A percentile compares a stretch with the other conserved stretches of the same genome.
These are phyloP conservation scores for Hemibates koningsi DNA, from an alignment of 2,113 vertebrate genomes.

Conservation along the genomic window DNA sequence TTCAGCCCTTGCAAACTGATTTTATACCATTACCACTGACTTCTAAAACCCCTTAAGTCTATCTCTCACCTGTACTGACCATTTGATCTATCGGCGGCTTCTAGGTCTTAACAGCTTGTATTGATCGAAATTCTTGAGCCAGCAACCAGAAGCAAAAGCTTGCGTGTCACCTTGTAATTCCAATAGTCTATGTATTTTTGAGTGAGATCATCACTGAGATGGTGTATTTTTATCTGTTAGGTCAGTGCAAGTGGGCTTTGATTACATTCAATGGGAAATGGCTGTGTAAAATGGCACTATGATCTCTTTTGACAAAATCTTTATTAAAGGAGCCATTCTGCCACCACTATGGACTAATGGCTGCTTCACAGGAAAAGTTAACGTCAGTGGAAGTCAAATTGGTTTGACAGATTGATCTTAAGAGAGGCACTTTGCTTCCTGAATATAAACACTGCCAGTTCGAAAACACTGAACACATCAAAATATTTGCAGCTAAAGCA, in stretches of 20 bases:
- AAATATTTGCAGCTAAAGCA: background rate
- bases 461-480: background rate
- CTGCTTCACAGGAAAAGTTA: background rate
- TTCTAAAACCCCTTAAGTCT: constrained; percentile 56
- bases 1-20: constrained; percentile 64
- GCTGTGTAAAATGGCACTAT: constrained; percentile 24
- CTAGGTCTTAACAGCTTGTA: constrained; percentile 56
- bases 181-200: constrained; percentile 24
- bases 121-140: constrained; percentile 49
- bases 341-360: background rate
- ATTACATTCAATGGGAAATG: constrained; percentile 36
- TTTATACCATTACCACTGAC: constrained; percentile 56
- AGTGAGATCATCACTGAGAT: constrained; percentile 34
- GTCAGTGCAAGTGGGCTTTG: constrained; percentile 24
- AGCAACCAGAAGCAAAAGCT: constrained; percentile 11
- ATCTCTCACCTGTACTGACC: constrained; percentile 51
- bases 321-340: constrained; percentile 3
- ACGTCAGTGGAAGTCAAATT: background rate
- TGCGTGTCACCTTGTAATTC: constrained; percentile 56
- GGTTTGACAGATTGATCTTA: background rate
- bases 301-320: constrained; percentile 23
- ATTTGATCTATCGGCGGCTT: constrained; percentile 57
- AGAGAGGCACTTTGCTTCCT: background rate
- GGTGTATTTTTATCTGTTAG: constrained; percentile 26
- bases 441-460: background rate